Evolutionary conservation across 2,888 invertebrate genomes (phyloP).

Genomic region (Nasonia oneida): DNA sequence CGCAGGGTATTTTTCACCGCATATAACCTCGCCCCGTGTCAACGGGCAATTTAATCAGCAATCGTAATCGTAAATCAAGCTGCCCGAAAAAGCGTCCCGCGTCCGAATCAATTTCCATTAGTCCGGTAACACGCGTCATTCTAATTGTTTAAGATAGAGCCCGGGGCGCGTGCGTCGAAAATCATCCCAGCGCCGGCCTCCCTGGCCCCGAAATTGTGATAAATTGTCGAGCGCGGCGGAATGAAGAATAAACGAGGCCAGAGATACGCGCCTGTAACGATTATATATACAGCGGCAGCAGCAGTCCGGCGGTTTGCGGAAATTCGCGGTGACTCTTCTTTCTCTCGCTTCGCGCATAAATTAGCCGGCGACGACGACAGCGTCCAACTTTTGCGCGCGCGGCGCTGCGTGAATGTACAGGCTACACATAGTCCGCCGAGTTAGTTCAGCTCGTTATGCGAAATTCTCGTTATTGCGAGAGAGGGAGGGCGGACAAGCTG

Average conservation of each 20-base stretch:
- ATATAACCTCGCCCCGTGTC: neutral
- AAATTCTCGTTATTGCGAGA: neutral
- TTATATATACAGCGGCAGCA: neutral
- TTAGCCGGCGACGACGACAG: neutral
- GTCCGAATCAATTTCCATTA: conserved; percentile 32
- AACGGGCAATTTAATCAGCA: neutral
- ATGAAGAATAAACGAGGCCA: conserved; percentile 38
- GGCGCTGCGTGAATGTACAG: neutral
- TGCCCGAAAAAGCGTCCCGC: neutral
- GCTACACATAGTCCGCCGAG: neutral
- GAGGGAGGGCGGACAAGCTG: neutral
- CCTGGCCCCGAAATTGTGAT: conserved; percentile 30
- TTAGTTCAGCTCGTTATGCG: neutral
- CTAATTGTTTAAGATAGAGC: conserved; percentile 47
- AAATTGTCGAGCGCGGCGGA: conserved; percentile 29
- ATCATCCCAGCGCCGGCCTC: neutral
- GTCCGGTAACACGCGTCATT: neutral
- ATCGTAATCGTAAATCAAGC: conserved; percentile 15
- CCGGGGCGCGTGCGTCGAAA: conserved; percentile 17
- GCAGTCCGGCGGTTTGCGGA: neutral
- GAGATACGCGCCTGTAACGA: too few species aligned
- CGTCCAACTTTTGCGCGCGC: neutral
- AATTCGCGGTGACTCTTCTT: conserved; percentile 5
- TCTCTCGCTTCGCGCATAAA: conserved; percentile 1
- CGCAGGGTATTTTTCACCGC: neutral